A percentile compares a stretch with the other conserved stretches of the same genome.
These are phyloP conservation scores for Protonibea diacanthus DNA, from an alignment of 2,797 vertebrate genomes.

Conservation along the genomic window DNA sequence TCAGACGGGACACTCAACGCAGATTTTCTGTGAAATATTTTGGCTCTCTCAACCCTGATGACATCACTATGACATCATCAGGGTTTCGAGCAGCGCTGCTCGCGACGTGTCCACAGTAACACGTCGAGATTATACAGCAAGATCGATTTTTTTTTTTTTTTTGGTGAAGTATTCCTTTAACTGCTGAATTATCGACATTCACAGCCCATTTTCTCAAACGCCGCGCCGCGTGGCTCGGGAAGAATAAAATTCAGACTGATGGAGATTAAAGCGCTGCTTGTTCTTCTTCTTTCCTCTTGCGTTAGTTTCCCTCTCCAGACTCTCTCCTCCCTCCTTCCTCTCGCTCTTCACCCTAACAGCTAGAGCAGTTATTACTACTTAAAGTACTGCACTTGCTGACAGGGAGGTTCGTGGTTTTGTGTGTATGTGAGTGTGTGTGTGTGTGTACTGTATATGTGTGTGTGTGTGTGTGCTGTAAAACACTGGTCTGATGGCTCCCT, in stretches of 20 bases:
- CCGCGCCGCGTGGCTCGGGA: constrained; percentile 3
- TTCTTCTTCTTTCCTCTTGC: constrained; percentile 34
- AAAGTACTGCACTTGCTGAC: constrained; percentile 78
- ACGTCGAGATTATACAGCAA: neutral
- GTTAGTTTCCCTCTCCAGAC: constrained; percentile 32
- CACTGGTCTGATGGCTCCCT: constrained; percentile 76
- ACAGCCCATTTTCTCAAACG: constrained; percentile 26
- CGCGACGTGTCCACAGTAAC: constrained; percentile 1
- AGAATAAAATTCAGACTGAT: constrained; percentile 49
- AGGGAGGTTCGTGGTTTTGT: constrained; percentile 65
- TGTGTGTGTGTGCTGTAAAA: constrained; percentile 61
- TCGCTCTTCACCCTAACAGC: constrained; percentile 67
- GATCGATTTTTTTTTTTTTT: constrained; percentile 8
- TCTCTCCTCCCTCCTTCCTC: constrained; percentile 23
- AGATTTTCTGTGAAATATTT: neutral
- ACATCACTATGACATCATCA: constrained; percentile 18
- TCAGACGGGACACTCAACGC: neutral
- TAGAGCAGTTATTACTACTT: constrained; percentile 73
- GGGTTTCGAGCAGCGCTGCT: neutral
- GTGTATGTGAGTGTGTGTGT: constrained; percentile 38
- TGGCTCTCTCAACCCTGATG: neutral
- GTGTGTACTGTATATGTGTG: no score
- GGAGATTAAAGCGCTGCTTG: constrained; percentile 59
- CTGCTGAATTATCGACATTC: constrained; percentile 48
- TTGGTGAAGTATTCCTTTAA: constrained; percentile 32